A percentile compares a stretch with the other conserved stretches of the same genome.
phyloP scores from a whole-genome alignment of 2,113 vertebrate genomes.

The Ptyas mucosa region DNA sequence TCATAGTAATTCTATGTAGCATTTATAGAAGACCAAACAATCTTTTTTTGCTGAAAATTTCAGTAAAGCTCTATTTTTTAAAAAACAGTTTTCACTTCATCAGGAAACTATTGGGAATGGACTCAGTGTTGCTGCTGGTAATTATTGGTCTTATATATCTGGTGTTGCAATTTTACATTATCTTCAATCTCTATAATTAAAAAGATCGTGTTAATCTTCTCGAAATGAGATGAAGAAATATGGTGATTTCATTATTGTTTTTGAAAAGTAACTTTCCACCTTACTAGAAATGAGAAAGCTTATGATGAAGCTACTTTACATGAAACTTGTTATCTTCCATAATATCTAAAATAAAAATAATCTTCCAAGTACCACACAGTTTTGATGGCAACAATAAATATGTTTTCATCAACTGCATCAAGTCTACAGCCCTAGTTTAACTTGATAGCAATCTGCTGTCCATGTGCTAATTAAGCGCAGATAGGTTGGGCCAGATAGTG shows the following conservation, averaged over 20 bases:
- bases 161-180: neutral
- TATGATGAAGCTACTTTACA: neutral
- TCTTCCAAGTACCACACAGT: neutral
- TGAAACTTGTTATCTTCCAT: neutral
- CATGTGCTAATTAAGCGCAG: neutral
- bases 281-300: neutral
- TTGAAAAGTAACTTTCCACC: neutral
- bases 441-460: neutral
- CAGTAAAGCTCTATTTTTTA: neutral
- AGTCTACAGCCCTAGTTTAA: neutral
- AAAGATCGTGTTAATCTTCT: neutral
- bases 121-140: neutral
- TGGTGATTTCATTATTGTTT: neutral
- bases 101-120: fast-evolving
- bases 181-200: constrained; percentile 15
- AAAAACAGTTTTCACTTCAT: neutral
- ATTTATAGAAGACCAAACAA: neutral
- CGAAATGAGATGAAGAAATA: neutral
- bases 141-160: neutral
- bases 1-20: neutral
- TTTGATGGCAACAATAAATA: neutral
- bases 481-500: neutral
- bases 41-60: neutral
- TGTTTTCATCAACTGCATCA: neutral
- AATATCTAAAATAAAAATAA: neutral